Evolutionary conservation across 2,113 vertebrate genomes (phyloP).

Genomic region (Haemorhous mexicanus): DNA sequence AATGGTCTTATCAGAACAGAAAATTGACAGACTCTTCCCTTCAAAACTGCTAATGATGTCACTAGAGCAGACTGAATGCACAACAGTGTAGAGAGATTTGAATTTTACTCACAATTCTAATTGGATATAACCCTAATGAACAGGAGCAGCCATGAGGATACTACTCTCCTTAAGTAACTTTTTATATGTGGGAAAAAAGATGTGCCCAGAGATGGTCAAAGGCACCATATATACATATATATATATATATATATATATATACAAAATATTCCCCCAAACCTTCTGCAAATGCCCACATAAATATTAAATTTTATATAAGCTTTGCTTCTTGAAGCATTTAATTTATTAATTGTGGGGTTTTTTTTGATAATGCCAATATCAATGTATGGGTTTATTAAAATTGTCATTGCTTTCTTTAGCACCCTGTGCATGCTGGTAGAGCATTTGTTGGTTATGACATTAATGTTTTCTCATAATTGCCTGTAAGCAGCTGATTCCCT

Average conservation of each 20-base stretch:
- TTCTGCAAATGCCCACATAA: background rate
- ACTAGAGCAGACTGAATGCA: background rate
- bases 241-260: too few relatives aligned
- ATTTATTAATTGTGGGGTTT: background rate
- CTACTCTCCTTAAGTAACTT: background rate
- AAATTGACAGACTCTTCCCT: background rate
- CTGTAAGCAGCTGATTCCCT: background rate
- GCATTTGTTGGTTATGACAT: background rate
- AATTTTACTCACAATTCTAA: background rate
- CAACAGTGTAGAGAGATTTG: accelerated
- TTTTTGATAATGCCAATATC: background rate
- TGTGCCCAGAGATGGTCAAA: background rate
- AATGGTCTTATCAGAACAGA: background rate
- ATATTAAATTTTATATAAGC: background rate
- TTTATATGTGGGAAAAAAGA: background rate
- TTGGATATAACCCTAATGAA: background rate
- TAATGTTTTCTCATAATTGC: background rate
- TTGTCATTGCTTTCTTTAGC: background rate
- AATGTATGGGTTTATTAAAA: background rate
- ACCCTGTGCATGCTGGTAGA: background rate
- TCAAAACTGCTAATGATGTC: background rate
- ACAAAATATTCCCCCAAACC: background rate
- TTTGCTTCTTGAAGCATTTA: background rate
- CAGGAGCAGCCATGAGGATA: background rate
- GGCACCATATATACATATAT: too few relatives aligned